Evolutionary conservation across 2,113 vertebrate species (phyloP), one percentile per base, ranked within the genome.

Genomic region (Grallaria varia): DNA sequence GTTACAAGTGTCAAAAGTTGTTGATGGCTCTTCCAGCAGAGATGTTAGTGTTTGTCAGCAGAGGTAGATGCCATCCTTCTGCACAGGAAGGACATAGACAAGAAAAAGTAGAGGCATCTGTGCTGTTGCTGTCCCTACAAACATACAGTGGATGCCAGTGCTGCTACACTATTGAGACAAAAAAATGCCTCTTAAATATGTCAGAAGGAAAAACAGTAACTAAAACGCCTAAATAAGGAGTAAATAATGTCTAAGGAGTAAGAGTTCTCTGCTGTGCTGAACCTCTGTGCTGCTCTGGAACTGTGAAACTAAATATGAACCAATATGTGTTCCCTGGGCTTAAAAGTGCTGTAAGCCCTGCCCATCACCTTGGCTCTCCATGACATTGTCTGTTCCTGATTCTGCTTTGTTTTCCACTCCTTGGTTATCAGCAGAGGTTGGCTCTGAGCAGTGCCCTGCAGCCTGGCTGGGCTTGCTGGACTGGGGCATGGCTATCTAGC

Each of bases 361-460:
- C 33, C 27, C 13, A 27, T 17, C 0, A 1, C 7, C 4, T 13
- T 40, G 6, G 8, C 4, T 4, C n/a, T 64, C 62, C 2, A 1
- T 28, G 40, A 9, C 16, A 4, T 52, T 20, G 2, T 8, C 31
- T 28, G 17, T 8, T 66, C 45, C 44, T 1, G 1, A 9, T 19
- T 12, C 25, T 64, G 22, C 27, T 52, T n/a, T 12, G 16, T 47
- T 58, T 66, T 30, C 33, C 7, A 1, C 15, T n/a, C 42, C 42
- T 28, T 0, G 1, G 8, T 14, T n/a, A 4, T 5, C 40, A 33
- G 19, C 35, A 21, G 22, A 0, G 3, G 13, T 3, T 52, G 30
- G 18, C 33, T 52, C 24, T 45, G 30, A 21, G 62, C 52, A 14
- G n/a, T 27, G 35, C 13, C 35, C 30, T 14, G 25, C 14, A 58